Base-by-base conservation (phyloP, 2,888 invertebrate genomes). In the Branchipolynoe longqiensis region DNA sequence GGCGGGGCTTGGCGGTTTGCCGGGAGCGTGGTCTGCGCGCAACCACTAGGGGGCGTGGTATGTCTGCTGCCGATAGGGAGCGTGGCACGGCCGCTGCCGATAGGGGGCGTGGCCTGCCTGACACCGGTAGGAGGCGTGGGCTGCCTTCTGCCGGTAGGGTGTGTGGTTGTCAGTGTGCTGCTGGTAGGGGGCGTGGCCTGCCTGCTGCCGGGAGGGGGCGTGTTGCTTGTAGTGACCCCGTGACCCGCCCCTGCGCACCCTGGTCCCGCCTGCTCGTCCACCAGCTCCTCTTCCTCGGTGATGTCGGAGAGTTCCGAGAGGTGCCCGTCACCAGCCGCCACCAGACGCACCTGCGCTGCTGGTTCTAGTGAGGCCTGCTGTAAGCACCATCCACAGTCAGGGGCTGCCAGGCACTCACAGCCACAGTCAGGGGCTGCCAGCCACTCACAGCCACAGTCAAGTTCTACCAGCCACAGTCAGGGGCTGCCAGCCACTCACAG, bases 241-340 rank as follows among this genome's bases (percentile, higher is more conserved):
- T n/a, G 78, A 25, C 48, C 78, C 31, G 41, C 54, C 78, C 54
- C 48, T 78, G 40, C 48, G 1, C 18, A 1, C 36, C 12, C n/a
- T 1, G 28, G 28, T 48, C 48, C 78, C 41, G 48, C 82, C 58
- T 36, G 18, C n/a, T 82, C 82, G 18, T 54, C 82, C n/a, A 14
- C 82, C 6, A 58, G 31, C 82, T 82, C 82, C 82, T 82, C 90
- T 81, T 93, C 93, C 89, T 94, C 94, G 54, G 93, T 94, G 87
- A 94, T 94, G 90, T 94, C 94, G 41, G 94, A 94, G 82, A 94
- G 92, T 90, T 94, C 94, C 33, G 94, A 93, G 83, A 90, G 90
- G 62, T 78, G 40, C 31, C 84, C 41, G 74, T 74, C 74, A 12
- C 0, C 48, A 28, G 78, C 62, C n/a, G 31, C 33, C n/a, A 22